Evolutionary conservation across 2,113 vertebrate genomes (phyloP), one percentile per base, ranked within the genome.

Genomic region (Callipepla californica): DNA sequence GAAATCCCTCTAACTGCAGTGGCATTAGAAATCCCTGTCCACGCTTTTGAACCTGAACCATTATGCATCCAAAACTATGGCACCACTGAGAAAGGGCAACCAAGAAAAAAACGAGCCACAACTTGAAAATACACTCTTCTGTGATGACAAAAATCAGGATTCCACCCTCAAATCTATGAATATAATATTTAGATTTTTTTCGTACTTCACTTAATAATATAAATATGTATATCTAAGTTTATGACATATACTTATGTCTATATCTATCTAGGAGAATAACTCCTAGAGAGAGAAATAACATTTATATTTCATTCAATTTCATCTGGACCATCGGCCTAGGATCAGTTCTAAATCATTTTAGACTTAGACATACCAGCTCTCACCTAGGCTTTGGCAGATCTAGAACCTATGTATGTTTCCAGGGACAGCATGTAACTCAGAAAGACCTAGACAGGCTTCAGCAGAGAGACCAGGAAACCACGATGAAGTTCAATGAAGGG

Each of bases 31-130:
- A 25, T 30, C 9, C 2, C 7, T n/a, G 2, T 55, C 19, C 28
- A 42, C 5, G 0, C 0, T 1, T 1, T 11, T 50, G 47, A 67
- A 13, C 5, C 4, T 36, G n/a, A 87, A 38, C 5, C 7, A 9
- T 14, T 9, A 8, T 18, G 30, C 3, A 16, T 22, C 18, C 30
- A 76, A 14, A 89, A 26, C 6, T 19, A 11, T 17, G 69, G 22
- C 18, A 40, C 3, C 20, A 32, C 5, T 15, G 17, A 73, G n/a
- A 38, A 69, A 48, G 3, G 17, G 23, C 4, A 62, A 7, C 0
- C 15, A 68, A 48, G 17, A 50, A 45, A 45, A 80, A 36, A 1
- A 6, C 6, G 62, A 59, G 4, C 14, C 40, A 7, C 8, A 36
- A 9, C 6, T 42, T 38, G 12, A 38, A 17, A 62, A 18, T 67